Percentiles rank a stretch among this genome's conserved stretches.
phyloP scores from a whole-genome alignment of 1,140 invertebrate genomes.

The Trachymyrmex septentrionalis region DNA sequence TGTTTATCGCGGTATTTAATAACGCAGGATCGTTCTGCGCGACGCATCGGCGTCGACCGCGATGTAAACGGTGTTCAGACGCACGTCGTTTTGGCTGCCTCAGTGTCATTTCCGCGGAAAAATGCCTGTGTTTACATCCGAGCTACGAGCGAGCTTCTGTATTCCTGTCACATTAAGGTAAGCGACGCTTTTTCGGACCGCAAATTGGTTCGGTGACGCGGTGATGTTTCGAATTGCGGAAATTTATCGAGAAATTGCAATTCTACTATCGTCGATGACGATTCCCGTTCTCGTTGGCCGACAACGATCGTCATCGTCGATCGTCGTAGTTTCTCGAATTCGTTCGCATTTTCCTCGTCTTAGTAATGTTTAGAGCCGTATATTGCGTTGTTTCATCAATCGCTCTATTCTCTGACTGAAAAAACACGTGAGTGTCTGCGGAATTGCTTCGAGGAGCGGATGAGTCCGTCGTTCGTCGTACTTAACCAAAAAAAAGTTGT shows the following conservation, averaged over 20 bases:
- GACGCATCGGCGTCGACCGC: constrained; percentile 74
- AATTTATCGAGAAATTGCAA: background rate
- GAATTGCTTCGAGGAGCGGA: background rate
- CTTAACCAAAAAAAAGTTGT: constrained; percentile 72
- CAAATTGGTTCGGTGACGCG: too few species aligned
- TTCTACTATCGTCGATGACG: background rate
- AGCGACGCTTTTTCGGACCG: constrained; percentile 75
- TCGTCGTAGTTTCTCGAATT: background rate
- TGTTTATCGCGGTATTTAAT: constrained; percentile 83
- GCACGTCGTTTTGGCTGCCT: constrained; percentile 77
- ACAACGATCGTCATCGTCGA: background rate
- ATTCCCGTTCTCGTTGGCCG: background rate
- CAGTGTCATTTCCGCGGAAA: constrained; percentile 80
- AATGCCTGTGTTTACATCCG: constrained; percentile 87
- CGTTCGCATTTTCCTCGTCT: background rate
- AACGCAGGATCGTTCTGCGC: constrained; percentile 76
- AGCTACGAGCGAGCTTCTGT: constrained; percentile 82
- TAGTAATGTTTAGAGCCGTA: too few species aligned
- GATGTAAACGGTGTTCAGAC: constrained; percentile 79
- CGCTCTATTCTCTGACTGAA: too few species aligned
- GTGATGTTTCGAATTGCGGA: background rate
- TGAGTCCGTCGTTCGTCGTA: constrained; percentile 6
- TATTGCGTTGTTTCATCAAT: background rate
- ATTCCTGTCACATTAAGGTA: constrained; percentile 86
- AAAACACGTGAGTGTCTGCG: background rate